Evolutionary conservation across 2,113 vertebrate species (phyloP), one percentile per base, ranked within the genome.

Genomic region (Sardina pilchardus): DNA sequence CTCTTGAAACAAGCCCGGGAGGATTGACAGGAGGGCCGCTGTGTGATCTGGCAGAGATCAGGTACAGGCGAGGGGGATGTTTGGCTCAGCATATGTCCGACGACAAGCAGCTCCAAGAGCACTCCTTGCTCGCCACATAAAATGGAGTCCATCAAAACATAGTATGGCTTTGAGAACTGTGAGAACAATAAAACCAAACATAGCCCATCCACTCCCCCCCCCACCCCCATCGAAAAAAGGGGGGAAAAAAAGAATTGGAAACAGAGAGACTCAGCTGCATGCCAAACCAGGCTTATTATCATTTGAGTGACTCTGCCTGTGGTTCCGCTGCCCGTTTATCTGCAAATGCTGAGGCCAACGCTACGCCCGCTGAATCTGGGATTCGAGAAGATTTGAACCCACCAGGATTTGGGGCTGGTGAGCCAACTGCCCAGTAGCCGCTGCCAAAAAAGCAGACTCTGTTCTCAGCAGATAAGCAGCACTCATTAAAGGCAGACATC

Each of bases 381-480:
- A 67, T 90, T 85, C 82, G 81, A 88, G 87, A 85, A 78, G 78
- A 87, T 84, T 87, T 84, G 84, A 81, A 87, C 50, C 84, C 83
- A 82, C 81, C 87, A 84, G 84, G 85, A 89, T 91, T 90, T 84
- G 78, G 81, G 88, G 53, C 84, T 53, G 82, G 78, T 82, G 44
- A 85, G 87, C 89, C 88, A 89, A 80, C 90, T 87, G 83, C 83
- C 82, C 87, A 85, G 42, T 84, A 82, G 85, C 82, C 81, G 30
- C 67, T 86, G 90, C 89, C 90, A 90, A 86, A 88, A 86, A 86
- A 59, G 56, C 85, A 83, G 56, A 81, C 88, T 89, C 88, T 92
- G 91, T 90, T 88, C 85, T 86, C 78, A 81, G 85, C 82, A 90
- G 90, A 90, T 87, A 90, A 89, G 84, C 87, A 83, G 84, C 82